phyloP scores from a whole-genome alignment of 2,113 vertebrate species.

The Neodontobutis hainanensis region DNA sequence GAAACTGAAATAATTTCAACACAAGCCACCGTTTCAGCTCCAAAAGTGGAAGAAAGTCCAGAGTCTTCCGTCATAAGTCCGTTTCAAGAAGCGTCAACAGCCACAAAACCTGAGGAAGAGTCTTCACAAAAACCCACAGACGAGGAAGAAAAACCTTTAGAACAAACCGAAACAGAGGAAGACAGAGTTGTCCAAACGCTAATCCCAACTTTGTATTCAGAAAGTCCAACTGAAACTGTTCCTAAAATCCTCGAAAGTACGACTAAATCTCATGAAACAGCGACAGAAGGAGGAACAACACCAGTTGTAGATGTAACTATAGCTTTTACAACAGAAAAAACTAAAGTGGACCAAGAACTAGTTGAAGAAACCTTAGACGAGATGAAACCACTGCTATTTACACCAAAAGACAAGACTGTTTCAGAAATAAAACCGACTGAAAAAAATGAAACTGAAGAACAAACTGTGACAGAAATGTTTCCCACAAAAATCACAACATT shows the following conservation, averaged over 20 bases:
- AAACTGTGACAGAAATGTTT: background rate
- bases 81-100: background rate
- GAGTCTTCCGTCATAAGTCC: background rate
- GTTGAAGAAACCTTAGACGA: background rate
- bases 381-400: background rate
- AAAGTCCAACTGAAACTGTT: background rate
- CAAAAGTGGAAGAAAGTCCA: background rate
- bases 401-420: background rate
- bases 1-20: background rate
- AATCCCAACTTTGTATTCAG: background rate
- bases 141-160: background rate
- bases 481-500: no score
- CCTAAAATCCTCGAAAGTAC: no score
- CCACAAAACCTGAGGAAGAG: background rate
- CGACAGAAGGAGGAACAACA: background rate
- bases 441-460: no score
- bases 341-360: background rate
- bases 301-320: background rate
- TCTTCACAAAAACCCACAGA: background rate
- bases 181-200: background rate
- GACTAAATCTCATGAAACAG: background rate
- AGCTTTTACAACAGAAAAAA: background rate
- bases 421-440: background rate
- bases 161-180: background rate
- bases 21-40: background rate